Base-by-base conservation (phyloP, 2,797 vertebrate species). In the Anisognathus igniventris region DNA sequence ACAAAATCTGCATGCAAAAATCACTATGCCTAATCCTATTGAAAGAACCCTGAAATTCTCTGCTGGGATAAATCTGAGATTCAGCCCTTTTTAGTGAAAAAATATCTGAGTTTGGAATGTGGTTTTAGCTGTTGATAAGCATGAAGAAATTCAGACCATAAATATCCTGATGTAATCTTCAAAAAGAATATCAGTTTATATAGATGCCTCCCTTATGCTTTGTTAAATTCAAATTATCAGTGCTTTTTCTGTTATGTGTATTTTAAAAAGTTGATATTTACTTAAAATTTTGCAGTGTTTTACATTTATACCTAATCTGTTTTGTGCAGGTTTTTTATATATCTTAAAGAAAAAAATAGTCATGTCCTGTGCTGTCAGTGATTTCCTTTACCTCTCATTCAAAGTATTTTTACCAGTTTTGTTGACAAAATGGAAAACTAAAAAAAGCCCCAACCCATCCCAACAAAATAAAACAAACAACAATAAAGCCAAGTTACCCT, bases 41-140 rank as follows among this genome's bases (percentile, higher is more conserved):
- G 42, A 60, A 70, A 70, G 75, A 25, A 3, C 7, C 9, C 10
- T 76, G 42, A 76, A 66, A 77, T 87, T 88, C 57, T 93, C 31
- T 66, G 31, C 80, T 91, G 37, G 85, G 54, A 60, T 88, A 61
- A 77, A 89, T 83, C 68, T 47, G 75, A 93, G 75, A 70, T 82
- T 92, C 84, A 79, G 44, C 14, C 5, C 18, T 86, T 84, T 84
- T 90, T 62, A 37, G 39, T 71, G 68, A 96, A 95, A 95, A 92
- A 44, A 24, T 48, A 56, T 84, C 44, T 76, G 65, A 78, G 66
- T 56, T 91, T 92, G 90, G 68, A 95, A 92, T 95, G 88, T 80
- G 51, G 51, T 42, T 84, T 90, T 68, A 58, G 54, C 68, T 70
- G 51, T 61, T 58, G 90, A 67, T 90, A 91, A 94, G 47, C 56